These are phyloP conservation scores for Drosophila erecta DNA, from an alignment of 1,140 invertebrate genomes.

Conservation along the genomic window DNA sequence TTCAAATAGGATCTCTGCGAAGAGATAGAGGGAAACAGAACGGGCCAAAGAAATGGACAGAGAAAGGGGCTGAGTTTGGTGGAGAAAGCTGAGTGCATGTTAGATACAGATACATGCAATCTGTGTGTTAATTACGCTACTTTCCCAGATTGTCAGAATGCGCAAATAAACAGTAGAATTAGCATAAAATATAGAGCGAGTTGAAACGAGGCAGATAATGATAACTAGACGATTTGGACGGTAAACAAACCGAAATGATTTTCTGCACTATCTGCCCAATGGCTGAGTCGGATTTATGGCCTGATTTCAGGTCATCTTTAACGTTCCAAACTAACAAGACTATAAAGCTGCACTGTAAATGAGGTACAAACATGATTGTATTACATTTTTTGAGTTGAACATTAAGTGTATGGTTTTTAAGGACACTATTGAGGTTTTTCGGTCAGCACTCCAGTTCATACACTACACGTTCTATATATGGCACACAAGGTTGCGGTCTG, in stretches of 20 bases:
- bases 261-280: neutral
- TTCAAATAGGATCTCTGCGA: neutral
- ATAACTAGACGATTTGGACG: neutral
- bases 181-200: constrained; percentile 8
- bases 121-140: constrained; percentile 25
- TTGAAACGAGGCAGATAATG: neutral
- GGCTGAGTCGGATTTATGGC: neutral
- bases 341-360: no score
- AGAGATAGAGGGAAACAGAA: neutral
- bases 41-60: neutral
- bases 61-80: neutral
- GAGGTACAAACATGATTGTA: no score
- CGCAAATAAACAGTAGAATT: constrained; percentile 12
- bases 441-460: constrained; percentile 5
- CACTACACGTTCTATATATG: constrained; percentile 10
- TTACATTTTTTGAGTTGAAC: neutral
- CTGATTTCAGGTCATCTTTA: constrained; percentile 21
- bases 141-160: constrained; percentile 26
- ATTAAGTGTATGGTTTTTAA: neutral
- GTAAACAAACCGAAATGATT: neutral
- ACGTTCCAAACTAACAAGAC: no score
- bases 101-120: constrained; percentile 21
- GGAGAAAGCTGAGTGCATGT: constrained; percentile 24
- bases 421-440: constrained; percentile 11
- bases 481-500: constrained; percentile 53